Conservation (phyloP, 1,140 invertebrate genomes). For the Drosophila parvula region DNA sequence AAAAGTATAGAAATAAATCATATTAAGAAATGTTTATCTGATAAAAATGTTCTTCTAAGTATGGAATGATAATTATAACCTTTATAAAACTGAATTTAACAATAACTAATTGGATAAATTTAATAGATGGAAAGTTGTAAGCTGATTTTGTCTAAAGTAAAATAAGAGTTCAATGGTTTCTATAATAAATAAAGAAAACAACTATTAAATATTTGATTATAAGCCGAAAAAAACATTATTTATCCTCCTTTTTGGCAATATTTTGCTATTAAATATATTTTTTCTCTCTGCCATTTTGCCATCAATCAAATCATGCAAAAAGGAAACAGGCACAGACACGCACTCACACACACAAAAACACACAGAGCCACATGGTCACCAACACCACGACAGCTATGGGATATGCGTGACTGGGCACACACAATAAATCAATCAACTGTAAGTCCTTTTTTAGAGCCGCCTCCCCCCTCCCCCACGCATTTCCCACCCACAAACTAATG, state of each 20-base stretch:
- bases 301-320: constrained; percentile 49
- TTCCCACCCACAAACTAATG: constrained; percentile 27
- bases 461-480: neutral
- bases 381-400: constrained; percentile 31
- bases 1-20: too few relatives aligned
- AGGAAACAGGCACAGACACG: neutral
- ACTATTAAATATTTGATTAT: too few relatives aligned
- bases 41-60: too few relatives aligned
- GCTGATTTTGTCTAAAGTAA: too few relatives aligned
- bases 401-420: constrained; percentile 40
- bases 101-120: too few relatives aligned
- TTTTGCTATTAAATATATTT: neutral
- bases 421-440: constrained; percentile 54
- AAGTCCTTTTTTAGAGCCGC: constrained; percentile 7
- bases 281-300: constrained; percentile 19
- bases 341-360: constrained; percentile 1
- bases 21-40: too few relatives aligned
- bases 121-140: too few relatives aligned
- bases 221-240: too few relatives aligned
- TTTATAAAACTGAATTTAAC: too few relatives aligned
- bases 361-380: constrained; percentile 5
- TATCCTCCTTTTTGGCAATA: neutral
- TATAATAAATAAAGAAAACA: too few relatives aligned
- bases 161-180: too few relatives aligned
- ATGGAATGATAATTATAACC: too few relatives aligned